phyloP scores from a whole-genome alignment of 2,888 invertebrate species.

The Pheosia tremula region DNA sequence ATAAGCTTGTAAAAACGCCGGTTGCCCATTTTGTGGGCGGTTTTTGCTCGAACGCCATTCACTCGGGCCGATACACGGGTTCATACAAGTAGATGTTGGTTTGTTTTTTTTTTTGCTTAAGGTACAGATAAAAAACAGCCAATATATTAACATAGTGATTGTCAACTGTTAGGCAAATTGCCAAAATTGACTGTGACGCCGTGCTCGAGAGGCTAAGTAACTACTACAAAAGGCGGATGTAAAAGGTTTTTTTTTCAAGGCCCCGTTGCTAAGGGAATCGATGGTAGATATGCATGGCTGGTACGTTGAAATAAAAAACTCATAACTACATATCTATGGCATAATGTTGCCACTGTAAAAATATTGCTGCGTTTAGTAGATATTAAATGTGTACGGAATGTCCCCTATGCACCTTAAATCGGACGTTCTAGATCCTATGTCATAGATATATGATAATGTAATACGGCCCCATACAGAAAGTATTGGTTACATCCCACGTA shows the following conservation, averaged over 20 bases:
- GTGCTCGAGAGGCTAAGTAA: background rate
- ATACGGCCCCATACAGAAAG: no score
- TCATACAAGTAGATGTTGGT: background rate
- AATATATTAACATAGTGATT: slow-evolving; percentile 4
- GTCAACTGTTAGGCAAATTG: slow-evolving; percentile 1
- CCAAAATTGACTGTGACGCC: background rate
- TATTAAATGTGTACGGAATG: no score
- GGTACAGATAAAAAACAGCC: slow-evolving; percentile 1
- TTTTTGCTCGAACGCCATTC: slow-evolving; percentile 11
- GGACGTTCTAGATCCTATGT: no score
- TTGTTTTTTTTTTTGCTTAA: background rate
- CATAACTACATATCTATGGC: no score
- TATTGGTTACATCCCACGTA: slow-evolving; percentile 13
- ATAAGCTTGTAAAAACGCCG: slow-evolving; percentile 14
- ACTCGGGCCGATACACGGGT: slow-evolving; percentile 2
- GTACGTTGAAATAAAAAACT: no score
- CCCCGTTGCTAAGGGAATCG: background rate
- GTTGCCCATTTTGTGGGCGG: slow-evolving; percentile 15
- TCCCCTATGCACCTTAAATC: no score
- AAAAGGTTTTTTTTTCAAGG: background rate
- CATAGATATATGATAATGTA: no score
- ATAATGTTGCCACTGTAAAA: no score
- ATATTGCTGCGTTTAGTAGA: no score
- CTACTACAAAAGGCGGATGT: no score
- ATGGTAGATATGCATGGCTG: background rate